Base-by-base conservation (phyloP, 2,113 vertebrate species). In the Callipepla californica region DNA sequence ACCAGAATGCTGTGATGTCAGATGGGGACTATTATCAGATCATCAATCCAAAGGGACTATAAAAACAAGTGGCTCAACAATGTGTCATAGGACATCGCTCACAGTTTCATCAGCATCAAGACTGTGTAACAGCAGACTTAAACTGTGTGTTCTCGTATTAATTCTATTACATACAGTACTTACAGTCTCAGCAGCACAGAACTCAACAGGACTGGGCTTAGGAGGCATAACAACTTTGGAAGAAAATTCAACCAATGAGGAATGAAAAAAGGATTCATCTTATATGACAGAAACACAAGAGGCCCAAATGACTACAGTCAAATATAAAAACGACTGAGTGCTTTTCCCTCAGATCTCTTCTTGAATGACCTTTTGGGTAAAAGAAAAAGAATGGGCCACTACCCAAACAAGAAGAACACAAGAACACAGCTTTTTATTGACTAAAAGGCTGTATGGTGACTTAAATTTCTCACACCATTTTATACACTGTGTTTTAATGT, bases 401-500 rank as follows among this genome's bases (percentile, higher is more conserved):
- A 97, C 96, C 97, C 95, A 95, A 95, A 98, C 95, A 96, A 97
- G 96, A 96, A 98, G 98, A 97, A 98, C 97, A 96, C 97, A 94
- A 79, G 95, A 89, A 97, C 97, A 95, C 98, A 98, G 98, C 98
- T 98, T 99, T 99, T 98, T 96, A 98, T 98, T 97, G 98, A 99
- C 97, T 97, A 97, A 97, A 98, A 98, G 97, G 98, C 98, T 98
- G 98, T 97, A 95, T 96, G 97, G 97, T 97, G 98, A 99, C 98
- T 98, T 98, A 98, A 97, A 98, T 99, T 98, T 99, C 98, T 99
- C 98, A 98, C 98, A 98, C 98, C 98, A 98, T 99, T 99, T 99
- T 99, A 99, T 99, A 99, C 98, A 99, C 98, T 99, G 99, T 99
- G 99, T 99, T 99, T 98, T 98, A 98, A 98, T 98, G 98, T 99